Evolutionary conservation across 1,140 invertebrate species (phyloP).

Genomic region (Augochlora pura): DNA sequence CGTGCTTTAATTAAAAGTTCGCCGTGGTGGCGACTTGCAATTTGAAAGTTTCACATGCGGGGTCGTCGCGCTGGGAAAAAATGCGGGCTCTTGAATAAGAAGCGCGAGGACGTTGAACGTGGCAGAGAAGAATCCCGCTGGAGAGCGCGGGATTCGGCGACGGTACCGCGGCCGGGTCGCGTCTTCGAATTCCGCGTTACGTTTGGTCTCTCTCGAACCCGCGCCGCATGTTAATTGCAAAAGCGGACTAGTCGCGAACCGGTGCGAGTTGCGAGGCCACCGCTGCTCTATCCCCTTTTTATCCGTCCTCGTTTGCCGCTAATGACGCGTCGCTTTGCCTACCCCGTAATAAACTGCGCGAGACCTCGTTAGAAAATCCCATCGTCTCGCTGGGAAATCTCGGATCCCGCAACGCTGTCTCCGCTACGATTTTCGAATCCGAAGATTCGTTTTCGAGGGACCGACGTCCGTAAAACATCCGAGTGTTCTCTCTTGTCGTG

Average conservation of each 20-base stretch:
- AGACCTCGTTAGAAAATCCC: slow-evolving; percentile 29
- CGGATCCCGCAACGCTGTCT: no score
- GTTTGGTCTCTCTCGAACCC: no score
- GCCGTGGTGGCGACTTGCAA: not conserved
- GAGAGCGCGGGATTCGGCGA: no score
- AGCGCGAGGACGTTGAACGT: not conserved
- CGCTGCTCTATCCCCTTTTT: no score
- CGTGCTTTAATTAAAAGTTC: slow-evolving; percentile 37
- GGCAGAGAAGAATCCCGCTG: not conserved
- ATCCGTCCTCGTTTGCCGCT: slow-evolving; percentile 27
- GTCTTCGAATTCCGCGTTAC: no score
- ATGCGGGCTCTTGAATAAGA: not conserved
- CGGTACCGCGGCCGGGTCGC: no score
- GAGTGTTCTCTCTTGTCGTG: no score
- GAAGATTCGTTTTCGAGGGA: no score
- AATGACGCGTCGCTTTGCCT: slow-evolving; percentile 35
- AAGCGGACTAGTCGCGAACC: not conserved
- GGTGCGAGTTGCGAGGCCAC: not conserved
- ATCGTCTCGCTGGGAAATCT: no score
- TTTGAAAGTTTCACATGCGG: slow-evolving; percentile 19
- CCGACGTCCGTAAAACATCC: not conserved
- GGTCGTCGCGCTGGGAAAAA: not conserved
- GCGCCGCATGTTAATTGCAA: slow-evolving; percentile 31
- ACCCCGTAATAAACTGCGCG: slow-evolving; percentile 27
- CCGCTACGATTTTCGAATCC: no score